Evolutionary conservation across 1,140 invertebrate genomes (phyloP), one percentile per base, ranked within the genome.

Genomic region (Hycleus cichorii): DNA sequence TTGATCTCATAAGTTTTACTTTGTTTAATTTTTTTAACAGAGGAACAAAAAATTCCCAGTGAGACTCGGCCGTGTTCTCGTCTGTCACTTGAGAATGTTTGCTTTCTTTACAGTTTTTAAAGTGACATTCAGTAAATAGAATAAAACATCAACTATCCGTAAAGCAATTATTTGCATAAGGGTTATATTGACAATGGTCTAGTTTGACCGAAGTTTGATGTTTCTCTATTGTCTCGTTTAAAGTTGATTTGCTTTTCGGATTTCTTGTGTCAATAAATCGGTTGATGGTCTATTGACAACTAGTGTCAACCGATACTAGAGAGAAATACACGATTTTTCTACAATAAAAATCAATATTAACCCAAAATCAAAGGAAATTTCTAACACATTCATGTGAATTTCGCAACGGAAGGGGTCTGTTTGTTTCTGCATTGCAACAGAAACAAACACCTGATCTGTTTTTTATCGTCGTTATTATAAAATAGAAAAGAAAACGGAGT

Each of bases 61-160:
- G 7, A 44, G 18, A 7, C 43, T 49, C 55, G 43, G 43, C 32
- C 32, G 7, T 18, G 18, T 32, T 32, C 32, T 7, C 32, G 32
- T 32, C 47, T 62, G 59, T 62, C 59, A 64, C 57, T 66, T 49
- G 57, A 63, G 58, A 62, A 12, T 69, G 61, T 69, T 69, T 69
- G 64, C 62, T 63, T 64, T 61, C 63, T 69, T 69, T 64, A 67
- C 65, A 65, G 65, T 54, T 60, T 18, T 32, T 64, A 59, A 63
- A 64, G 68, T 69, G 68, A 69, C 68, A 67, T 67, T 63, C 43
- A 58, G 60, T 61, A 68, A 69, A 69, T 60, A 65, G 54, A 65
- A 66, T 68, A 69, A 69, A 69, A 69, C 66, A 69, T 32, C 66
- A 63, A 69, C 62, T 64, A 69, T 69, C 68, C 68, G 63, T 66